phyloP scores from a whole-genome alignment of 2,797 vertebrate genomes.

The Lindbergichthys nudifrons region DNA sequence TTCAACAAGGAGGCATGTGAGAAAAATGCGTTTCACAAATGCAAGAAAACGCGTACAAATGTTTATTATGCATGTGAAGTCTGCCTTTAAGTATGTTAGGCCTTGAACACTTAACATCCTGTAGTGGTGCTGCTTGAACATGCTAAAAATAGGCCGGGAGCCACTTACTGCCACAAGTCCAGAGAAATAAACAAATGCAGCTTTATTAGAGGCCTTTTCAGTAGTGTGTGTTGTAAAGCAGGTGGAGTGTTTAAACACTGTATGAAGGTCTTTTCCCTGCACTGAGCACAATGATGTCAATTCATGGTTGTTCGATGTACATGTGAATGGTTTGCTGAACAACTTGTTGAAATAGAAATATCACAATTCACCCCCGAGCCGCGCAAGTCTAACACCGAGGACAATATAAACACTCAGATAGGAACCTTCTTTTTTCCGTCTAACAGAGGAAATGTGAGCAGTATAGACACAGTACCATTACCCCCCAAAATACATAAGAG shows the following conservation, averaged over 20 bases:
- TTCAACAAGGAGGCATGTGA: too few species aligned
- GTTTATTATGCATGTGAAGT: too few species aligned
- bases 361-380: slow-evolving; percentile 4
- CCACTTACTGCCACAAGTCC: neutral
- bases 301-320: slow-evolving; percentile 19
- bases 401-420: neutral
- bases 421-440: neutral
- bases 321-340: slow-evolving; percentile 4
- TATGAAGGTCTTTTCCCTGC: slow-evolving; percentile 18
- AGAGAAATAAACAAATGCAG: neutral
- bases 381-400: slow-evolving; percentile 1
- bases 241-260: slow-evolving; percentile 4
- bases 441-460: neutral
- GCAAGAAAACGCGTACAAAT: too few species aligned
- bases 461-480: neutral
- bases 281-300: neutral
- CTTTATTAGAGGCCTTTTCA: neutral
- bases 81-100: slow-evolving; percentile 14
- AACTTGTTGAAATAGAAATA: slow-evolving; percentile 17
- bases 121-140: slow-evolving; percentile 17
- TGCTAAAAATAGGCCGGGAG: slow-evolving; percentile 7
- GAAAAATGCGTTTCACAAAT: too few species aligned
- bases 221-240: neutral
- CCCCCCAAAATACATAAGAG: neutral
- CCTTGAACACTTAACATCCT: slow-evolving; percentile 46